Evolutionary conservation across 1,140 invertebrate species (phyloP).

Genomic region (Sweltsa coloradensis): DNA sequence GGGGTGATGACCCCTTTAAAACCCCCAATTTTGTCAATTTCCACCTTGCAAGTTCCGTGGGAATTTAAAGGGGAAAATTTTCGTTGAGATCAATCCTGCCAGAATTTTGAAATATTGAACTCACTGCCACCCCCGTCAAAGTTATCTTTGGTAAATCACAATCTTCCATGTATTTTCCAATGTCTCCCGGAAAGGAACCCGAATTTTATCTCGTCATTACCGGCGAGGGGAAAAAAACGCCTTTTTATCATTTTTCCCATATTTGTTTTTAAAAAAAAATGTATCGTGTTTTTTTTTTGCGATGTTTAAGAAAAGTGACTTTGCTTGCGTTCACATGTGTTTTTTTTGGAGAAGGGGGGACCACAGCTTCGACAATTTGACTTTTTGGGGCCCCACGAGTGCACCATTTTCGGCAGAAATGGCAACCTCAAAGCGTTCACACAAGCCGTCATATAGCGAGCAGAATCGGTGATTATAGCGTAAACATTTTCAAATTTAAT

Average conservation of each 20-base stretch:
- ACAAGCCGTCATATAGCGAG: neutral
- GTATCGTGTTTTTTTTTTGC: neutral
- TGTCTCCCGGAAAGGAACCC: neutral
- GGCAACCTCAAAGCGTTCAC: neutral
- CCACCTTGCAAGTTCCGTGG: too few species aligned
- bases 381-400: neutral
- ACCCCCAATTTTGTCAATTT: too few species aligned
- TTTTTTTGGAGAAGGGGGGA: neutral
- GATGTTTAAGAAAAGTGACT: neutral
- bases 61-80: too few species aligned
- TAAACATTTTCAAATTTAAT: conserved; percentile 2
- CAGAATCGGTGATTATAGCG: neutral
- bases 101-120: too few species aligned
- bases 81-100: too few species aligned
- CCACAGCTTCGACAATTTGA: neutral
- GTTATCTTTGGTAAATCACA: too few species aligned
- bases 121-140: too few species aligned
- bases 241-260: neutral
- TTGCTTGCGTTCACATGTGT: neutral
- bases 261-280: neutral
- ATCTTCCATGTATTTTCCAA: conserved; percentile 1
- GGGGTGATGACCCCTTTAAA: too few species aligned
- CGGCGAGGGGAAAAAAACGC: neutral
- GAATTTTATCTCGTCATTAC: conserved; percentile 1
- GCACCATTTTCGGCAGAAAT: neutral